phyloP scores from a whole-genome alignment of 2,797 vertebrate genomes.

The Peromyscus melanophrys region DNA sequence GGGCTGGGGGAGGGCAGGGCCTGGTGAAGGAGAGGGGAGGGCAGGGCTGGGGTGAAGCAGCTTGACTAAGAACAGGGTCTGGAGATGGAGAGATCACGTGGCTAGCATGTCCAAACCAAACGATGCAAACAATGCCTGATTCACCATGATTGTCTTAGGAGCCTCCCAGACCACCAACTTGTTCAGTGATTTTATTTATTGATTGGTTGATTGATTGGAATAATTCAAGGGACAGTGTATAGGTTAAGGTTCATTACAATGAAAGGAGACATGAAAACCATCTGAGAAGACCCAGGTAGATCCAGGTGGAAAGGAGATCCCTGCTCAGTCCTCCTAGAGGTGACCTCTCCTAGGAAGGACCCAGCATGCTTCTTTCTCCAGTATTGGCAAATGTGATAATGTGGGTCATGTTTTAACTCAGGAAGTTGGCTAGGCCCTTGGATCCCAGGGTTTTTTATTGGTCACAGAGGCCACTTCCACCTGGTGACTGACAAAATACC shows the following conservation, averaged over 20 bases:
- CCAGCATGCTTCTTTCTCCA: background rate
- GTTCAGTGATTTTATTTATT: background rate
- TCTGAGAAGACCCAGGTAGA: background rate
- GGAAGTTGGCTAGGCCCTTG: background rate
- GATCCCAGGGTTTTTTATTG: background rate
- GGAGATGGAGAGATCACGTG: background rate
- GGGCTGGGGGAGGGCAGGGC: background rate
- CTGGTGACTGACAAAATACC: background rate
- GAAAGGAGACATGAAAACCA: background rate
- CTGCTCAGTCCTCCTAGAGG: background rate
- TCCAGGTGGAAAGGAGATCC: background rate
- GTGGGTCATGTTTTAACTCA: background rate
- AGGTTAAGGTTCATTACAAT: background rate
- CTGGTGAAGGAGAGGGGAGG: background rate
- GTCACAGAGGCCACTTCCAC: background rate
- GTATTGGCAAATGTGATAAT: background rate
- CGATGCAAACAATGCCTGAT: background rate
- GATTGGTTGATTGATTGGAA: background rate
- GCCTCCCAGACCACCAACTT: background rate
- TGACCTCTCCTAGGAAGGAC: background rate
- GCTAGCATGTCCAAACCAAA: background rate
- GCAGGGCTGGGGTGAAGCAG: background rate
- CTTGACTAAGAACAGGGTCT: background rate
- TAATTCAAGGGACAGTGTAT: background rate
- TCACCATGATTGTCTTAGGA: background rate